These are phyloP conservation scores for Luffia ferchaultella DNA, from an alignment of 2,888 invertebrate genomes.

Conservation along the genomic window DNA sequence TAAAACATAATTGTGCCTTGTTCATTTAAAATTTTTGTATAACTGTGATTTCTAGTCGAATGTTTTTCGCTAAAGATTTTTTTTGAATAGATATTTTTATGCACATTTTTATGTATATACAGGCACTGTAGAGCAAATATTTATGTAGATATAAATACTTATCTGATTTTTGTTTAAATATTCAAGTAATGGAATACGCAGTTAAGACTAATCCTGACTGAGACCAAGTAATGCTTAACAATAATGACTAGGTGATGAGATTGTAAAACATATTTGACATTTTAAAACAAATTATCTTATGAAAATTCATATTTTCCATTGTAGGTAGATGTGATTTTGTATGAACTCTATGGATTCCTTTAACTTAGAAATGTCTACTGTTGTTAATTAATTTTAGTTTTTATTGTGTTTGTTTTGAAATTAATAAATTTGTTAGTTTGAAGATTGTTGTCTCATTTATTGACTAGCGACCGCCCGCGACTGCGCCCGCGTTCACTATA, in stretches of 20 bases:
- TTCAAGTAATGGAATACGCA: not conserved
- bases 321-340: no score
- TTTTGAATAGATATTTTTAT: not conserved
- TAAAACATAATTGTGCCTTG: not conserved
- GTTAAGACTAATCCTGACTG: not conserved
- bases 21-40: not conserved
- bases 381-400: slow-evolving; percentile 15
- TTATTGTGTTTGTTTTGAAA: slow-evolving; percentile 17
- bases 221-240: not conserved
- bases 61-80: slow-evolving; percentile 4
- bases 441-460: not conserved
- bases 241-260: not conserved
- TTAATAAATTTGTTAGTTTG: slow-evolving; percentile 8
- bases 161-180: not conserved
- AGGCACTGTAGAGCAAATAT: not conserved
- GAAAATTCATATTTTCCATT: no score
- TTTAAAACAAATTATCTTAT: slow-evolving; percentile 1
- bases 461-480: no score
- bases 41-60: slow-evolving; percentile 11
- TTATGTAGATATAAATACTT: not conserved
- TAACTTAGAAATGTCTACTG: slow-evolving; percentile 15
- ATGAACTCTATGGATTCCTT: no score
- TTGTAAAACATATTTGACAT: not conserved
- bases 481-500: no score
- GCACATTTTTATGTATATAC: not conserved